Evolutionary conservation across 2,888 invertebrate species (phyloP), one percentile per base, ranked within the genome.

Genomic region (Amiota communis): DNA sequence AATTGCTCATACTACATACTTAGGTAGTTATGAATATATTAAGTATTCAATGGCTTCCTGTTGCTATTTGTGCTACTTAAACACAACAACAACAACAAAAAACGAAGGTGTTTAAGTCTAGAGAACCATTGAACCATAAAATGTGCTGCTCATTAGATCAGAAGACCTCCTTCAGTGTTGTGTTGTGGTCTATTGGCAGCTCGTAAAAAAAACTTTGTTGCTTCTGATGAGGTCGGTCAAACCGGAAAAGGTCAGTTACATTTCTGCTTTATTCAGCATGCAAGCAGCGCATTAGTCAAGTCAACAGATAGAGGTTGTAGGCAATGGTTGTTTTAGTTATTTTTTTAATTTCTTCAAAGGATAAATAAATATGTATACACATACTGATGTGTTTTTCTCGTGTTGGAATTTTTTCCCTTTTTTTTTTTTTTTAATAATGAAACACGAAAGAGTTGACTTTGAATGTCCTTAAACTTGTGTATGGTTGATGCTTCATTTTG

Each of bases 31-130:
- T 83, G 82, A 82, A 83, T 80, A 78, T 77, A 85, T 82, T 85
- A 80, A 82, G 72, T 85, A 79, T 81, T 81, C 82, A 85, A 76
- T 83, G 85, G 78, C 77, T 74, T 84, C 84, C 82, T 85, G 84
- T 85, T 82, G 85, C 81, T 73, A 70, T 65, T 61, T 53, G 12
- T 12, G 13, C 12, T 4, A 51, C 53, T 51, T 36, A 36, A 36
- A 36, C 36, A 36, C 2, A 36, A 36, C n/a, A 36, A 36, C 36
- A 36, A 23, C 1, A 23, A 23, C 1, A 3, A 23, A 36, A 36
- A 36, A 36, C 36, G 36, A 8, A 36, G 53, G 10, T 47, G 46
- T 53, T 71, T 63, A 59, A 68, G 61, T 74, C 10, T 17, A 17
- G 20, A 17, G 17, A 71, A 51, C 10, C 72, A 67, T 15, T 51